Evolutionary conservation across 2,888 invertebrate genomes (phyloP).

Genomic region (Ectropis crepuscularia): DNA sequence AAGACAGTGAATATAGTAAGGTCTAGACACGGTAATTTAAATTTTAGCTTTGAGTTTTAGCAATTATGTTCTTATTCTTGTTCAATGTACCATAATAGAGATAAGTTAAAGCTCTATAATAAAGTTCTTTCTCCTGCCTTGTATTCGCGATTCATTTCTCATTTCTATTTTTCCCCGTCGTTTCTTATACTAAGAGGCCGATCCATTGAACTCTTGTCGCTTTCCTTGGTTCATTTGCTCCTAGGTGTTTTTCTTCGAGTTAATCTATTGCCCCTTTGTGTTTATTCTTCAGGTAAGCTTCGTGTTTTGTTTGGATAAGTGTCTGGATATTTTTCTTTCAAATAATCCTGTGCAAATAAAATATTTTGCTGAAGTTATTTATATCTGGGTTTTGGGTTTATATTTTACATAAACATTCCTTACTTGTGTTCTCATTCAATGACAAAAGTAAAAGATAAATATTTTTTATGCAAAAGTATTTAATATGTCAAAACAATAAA

Average conservation of each 20-base stretch:
- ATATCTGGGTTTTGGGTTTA: background rate
- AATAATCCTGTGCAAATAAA: slow-evolving; percentile 15
- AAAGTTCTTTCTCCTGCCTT: slow-evolving; percentile 29
- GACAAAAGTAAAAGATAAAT: too few relatives aligned
- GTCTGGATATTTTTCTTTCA: slow-evolving; percentile 22
- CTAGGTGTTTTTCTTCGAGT: slow-evolving; percentile 37
- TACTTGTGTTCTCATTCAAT: too few relatives aligned
- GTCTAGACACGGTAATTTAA: slow-evolving; percentile 21
- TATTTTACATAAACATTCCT: background rate
- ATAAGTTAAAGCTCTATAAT: slow-evolving; percentile 14
- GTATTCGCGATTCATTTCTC: slow-evolving; percentile 41
- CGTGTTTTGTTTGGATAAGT: slow-evolving; percentile 27
- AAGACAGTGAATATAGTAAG: background rate
- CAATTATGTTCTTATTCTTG: slow-evolving; percentile 23
- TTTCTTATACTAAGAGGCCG: slow-evolving; percentile 37
- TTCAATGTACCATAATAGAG: slow-evolving; percentile 8
- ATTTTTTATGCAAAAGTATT: too few relatives aligned
- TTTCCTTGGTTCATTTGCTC: slow-evolving; percentile 43
- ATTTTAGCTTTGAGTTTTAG: background rate
- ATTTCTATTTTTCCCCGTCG: slow-evolving; percentile 44
- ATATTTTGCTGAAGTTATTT: slow-evolving; percentile 3
- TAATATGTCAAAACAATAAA: too few relatives aligned
- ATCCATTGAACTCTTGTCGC: slow-evolving; percentile 44
- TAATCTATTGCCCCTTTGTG: slow-evolving; percentile 40
- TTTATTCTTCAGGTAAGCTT: slow-evolving; percentile 34